Base-by-base conservation (phyloP, 2,888 invertebrate species). In the Parnassius apollo region DNA sequence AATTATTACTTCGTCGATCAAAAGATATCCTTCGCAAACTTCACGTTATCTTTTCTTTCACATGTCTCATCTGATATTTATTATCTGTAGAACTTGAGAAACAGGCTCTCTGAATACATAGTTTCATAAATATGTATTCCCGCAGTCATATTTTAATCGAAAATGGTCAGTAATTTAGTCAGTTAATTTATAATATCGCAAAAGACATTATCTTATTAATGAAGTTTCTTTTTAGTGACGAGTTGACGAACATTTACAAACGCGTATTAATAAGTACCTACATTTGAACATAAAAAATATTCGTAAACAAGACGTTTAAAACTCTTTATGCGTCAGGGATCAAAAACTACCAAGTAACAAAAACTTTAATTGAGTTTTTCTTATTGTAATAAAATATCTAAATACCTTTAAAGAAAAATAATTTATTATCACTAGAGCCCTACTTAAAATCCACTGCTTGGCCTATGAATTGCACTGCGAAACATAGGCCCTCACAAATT, bases 261-360 rank as follows among this genome's bases (percentile, higher is more conserved):
- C 77, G 75, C 75, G 71, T 80, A 81, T 82, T 78, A 80, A 83
- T 18, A 77, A 81, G 80, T 78, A 13, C 13, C 13, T 49, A 82
- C 78, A 80, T 82, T 83, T 80, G 76, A 74, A 75, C 77, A 77
- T 72, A 73, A 71, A 74, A 71, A 71, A 74, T 75, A 13, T 13
- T 49, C 13, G 13, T 13, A 13, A 1, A 48, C 1, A 9, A 13
- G 46, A 46, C 46, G 12, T 13, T 48, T 13, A 48, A 48, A 48
- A 48, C 13, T 7, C 13, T 48, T 8, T 9, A 48, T 48, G 13
- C 8, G 25, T 25, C 3, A 3, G 4, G 25, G 25, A 25, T 25
- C 25, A 25, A 25, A 25, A 25, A 2, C 25, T 25, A 25, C 25
- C 25, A 25, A 25, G 7, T 25, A 25, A 25, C 25, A 25, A 25